Evolutionary conservation across 2,797 vertebrate species (phyloP).

Genomic region (Chrosomus eos): DNA sequence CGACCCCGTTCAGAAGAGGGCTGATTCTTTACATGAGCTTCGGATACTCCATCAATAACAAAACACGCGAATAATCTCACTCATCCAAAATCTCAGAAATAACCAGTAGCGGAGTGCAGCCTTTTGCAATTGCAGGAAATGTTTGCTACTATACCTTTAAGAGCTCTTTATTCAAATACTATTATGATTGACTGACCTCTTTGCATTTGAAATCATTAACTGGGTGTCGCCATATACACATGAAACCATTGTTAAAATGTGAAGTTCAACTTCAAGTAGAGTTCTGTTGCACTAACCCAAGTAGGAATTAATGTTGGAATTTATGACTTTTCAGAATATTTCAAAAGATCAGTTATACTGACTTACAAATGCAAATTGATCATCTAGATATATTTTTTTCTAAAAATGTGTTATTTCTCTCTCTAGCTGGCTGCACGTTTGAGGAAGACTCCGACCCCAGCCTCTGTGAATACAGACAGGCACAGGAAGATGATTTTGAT

Average conservation of each 20-base stretch:
- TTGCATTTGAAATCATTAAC: neutral
- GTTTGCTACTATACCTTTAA: neutral
- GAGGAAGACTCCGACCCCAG: constrained; percentile 84
- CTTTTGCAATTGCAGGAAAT: neutral
- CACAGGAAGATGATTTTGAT: constrained; percentile 91
- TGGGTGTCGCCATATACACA: neutral
- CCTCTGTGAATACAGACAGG: constrained; percentile 90
- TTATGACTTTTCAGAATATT: neutral
- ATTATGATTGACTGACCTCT: neutral
- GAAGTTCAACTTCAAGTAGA: neutral
- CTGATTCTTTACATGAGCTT: too few species aligned
- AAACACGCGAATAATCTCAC: too few species aligned
- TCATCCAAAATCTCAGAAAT: too few species aligned
- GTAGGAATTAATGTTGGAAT: neutral
- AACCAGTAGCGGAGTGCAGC: too few species aligned
- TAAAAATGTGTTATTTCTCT: constrained; percentile 15
- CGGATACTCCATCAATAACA: too few species aligned
- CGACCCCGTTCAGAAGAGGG: too few species aligned
- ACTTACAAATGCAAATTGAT: neutral
- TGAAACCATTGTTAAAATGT: neutral
- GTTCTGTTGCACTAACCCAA: neutral
- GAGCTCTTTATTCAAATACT: neutral
- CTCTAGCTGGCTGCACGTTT: constrained; percentile 90
- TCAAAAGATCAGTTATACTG: neutral
- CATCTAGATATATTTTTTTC: neutral